Evolutionary conservation across 2,888 invertebrate species (phyloP).

Genomic region (Acanthosoma haemorrhoidale): DNA sequence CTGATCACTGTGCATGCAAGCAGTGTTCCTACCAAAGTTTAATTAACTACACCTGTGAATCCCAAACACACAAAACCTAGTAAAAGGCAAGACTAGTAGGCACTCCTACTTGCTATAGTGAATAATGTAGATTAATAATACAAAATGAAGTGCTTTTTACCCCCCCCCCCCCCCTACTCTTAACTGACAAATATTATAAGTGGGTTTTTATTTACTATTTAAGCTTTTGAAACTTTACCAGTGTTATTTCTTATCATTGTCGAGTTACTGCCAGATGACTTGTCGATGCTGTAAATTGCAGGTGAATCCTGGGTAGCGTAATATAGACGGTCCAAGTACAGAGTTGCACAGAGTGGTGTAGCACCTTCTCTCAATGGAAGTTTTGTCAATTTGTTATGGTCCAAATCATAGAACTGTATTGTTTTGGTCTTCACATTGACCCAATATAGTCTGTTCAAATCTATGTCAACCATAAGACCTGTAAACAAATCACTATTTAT

Average conservation of each 20-base stretch:
- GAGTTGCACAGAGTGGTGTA: slow-evolving; percentile 60
- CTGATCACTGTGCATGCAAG: too few relatives aligned
- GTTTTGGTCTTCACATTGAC: slow-evolving; percentile 55
- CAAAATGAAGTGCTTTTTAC: too few relatives aligned
- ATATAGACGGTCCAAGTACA: slow-evolving; percentile 59
- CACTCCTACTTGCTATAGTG: too few relatives aligned
- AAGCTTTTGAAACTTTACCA: not conserved
- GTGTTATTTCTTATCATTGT: slow-evolving; percentile 56
- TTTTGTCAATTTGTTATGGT: slow-evolving; percentile 44
- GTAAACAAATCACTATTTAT: slow-evolving; percentile 41
- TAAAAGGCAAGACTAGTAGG: too few relatives aligned
- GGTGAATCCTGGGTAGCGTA: slow-evolving; percentile 48
- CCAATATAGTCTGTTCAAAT: slow-evolving; percentile 64
- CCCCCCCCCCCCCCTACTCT: too few relatives aligned
- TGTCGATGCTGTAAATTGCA: slow-evolving; percentile 60
- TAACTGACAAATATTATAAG: too few relatives aligned
- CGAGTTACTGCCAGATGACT: slow-evolving; percentile 67
- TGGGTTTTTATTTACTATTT: too few relatives aligned
- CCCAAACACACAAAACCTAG: too few relatives aligned
- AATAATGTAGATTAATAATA: too few relatives aligned
- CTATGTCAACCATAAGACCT: slow-evolving; percentile 60
- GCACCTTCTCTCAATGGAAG: slow-evolving; percentile 39
- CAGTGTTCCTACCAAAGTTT: too few relatives aligned
- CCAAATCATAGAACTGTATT: slow-evolving; percentile 58
- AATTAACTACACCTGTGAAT: too few relatives aligned